Evolutionary conservation across 2,113 vertebrate species (phyloP).

Genomic region (Mesocricetus auratus): DNA sequence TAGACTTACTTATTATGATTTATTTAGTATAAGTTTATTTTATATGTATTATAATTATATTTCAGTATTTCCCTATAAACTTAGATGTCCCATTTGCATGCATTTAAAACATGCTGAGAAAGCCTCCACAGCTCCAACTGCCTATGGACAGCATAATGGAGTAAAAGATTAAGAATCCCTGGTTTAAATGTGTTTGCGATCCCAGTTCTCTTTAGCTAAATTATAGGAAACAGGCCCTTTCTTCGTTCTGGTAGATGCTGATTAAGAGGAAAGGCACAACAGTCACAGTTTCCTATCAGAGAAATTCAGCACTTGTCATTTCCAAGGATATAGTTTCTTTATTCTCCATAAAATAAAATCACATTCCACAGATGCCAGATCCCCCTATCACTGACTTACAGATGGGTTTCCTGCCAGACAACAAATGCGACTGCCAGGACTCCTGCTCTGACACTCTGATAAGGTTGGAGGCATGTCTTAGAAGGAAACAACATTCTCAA

Average conservation of each 20-base stretch:
- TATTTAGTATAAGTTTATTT: constrained; percentile 23
- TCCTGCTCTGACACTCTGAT: constrained; percentile 67
- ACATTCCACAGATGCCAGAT: constrained; percentile 74
- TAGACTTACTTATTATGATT: constrained; percentile 23
- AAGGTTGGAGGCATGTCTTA: constrained; percentile 59
- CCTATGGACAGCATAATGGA: neutral
- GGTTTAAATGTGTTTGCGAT: neutral
- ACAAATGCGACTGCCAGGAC: constrained; percentile 59
- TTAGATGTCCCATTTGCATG: neutral
- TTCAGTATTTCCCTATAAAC: neutral
- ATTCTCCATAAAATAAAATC: constrained; percentile 74
- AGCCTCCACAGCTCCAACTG: neutral
- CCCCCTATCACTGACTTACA: constrained; percentile 67
- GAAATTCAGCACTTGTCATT: constrained; percentile 47
- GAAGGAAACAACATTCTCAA: constrained; percentile 63
- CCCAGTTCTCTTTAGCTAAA: constrained; percentile 22
- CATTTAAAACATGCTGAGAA: constrained; percentile 7
- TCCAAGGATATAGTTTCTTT: constrained; percentile 69
- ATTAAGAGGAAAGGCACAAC: constrained; percentile 57
- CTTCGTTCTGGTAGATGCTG: constrained; percentile 36
- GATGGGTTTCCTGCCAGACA: constrained; percentile 75
- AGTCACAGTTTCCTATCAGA: constrained; percentile 44
- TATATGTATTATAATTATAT: neutral
- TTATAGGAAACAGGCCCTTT: constrained; percentile 18
- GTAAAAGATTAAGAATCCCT: neutral